phyloP scores from a whole-genome alignment of 1,140 invertebrate species.

The Scaptodrosophila lebanonensis region DNA sequence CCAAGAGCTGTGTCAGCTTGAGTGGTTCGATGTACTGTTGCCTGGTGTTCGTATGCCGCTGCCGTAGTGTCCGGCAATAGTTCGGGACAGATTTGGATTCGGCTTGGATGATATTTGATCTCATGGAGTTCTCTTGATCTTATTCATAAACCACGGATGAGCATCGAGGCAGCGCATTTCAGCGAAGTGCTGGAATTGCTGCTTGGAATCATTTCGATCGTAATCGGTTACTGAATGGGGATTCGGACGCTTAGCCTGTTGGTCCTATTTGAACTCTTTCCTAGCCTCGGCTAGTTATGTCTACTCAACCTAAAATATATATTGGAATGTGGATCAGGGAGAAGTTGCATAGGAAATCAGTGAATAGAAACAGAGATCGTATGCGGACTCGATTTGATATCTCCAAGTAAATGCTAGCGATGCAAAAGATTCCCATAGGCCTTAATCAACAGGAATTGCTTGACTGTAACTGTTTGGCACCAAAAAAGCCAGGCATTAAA shows the following conservation, averaged over 20 bases:
- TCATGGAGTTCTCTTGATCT: slow-evolving; percentile 84
- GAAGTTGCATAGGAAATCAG: slow-evolving; percentile 83
- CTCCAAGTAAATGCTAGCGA: slow-evolving; percentile 50
- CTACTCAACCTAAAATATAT: slow-evolving; percentile 79
- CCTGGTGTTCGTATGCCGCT: slow-evolving; percentile 85
- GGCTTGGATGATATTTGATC: slow-evolving; percentile 80
- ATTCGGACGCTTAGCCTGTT: slow-evolving; percentile 86
- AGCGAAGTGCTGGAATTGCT: slow-evolving; percentile 81
- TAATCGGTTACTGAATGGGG: slow-evolving; percentile 84
- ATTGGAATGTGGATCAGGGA: slow-evolving; percentile 84
- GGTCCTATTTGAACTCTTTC: slow-evolving; percentile 83
- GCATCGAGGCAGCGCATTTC: slow-evolving; percentile 80
- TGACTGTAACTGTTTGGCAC: slow-evolving; percentile 31
- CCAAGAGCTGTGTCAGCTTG: slow-evolving; percentile 79
- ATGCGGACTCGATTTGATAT: slow-evolving; percentile 89
- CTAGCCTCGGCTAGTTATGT: slow-evolving; percentile 88
- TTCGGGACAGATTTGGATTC: slow-evolving; percentile 84
- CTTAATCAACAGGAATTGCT: slow-evolving; percentile 2
- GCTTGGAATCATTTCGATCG: slow-evolving; percentile 88
- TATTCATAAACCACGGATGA: slow-evolving; percentile 80
- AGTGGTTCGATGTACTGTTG: slow-evolving; percentile 88
- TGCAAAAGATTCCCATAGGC: slow-evolving; percentile 14
- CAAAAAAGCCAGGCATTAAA: slow-evolving; percentile 61
- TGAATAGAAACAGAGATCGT: slow-evolving; percentile 88
- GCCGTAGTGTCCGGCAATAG: slow-evolving; percentile 88